Percentiles rank a stretch among this genome's conserved stretches.
Evolutionary conservation across 2,797 vertebrate species (phyloP).

Genomic region (Neoniphon sammara): DNA sequence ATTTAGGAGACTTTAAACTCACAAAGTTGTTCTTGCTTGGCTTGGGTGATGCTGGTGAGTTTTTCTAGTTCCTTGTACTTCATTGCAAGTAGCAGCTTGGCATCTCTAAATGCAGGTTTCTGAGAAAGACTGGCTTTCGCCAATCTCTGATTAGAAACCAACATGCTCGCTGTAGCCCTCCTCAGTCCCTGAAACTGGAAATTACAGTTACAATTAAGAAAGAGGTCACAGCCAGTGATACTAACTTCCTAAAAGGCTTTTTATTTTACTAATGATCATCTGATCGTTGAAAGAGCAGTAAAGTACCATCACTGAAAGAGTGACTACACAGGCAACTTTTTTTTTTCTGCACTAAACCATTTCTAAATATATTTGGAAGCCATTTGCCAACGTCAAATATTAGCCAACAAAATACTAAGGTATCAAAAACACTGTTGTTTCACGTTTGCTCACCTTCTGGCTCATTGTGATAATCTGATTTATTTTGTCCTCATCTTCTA

Average conservation of each 20-base stretch:
- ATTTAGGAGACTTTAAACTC: constrained; percentile 18
- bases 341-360: neutral
- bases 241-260: neutral
- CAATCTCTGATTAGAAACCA: constrained; percentile 62
- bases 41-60: constrained; percentile 43
- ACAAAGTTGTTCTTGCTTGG: constrained; percentile 68
- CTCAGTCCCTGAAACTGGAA: constrained; percentile 66
- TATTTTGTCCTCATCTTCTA: constrained; percentile 69
- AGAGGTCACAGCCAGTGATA: neutral
- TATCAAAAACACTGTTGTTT: neutral
- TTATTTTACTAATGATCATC: neutral
- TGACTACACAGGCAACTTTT: neutral
- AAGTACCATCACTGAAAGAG: neutral
- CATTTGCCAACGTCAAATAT: too few species aligned
- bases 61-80: constrained; percentile 67
- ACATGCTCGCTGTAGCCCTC: constrained; percentile 40
- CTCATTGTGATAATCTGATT: constrained; percentile 49
- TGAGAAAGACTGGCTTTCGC: constrained; percentile 63
- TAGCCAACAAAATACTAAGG: too few species aligned
- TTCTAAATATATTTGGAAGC: too few species aligned
- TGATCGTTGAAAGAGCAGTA: neutral
- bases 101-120: constrained; percentile 58
- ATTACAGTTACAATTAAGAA: neutral
- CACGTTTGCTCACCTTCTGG: constrained; percentile 58
- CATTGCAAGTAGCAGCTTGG: constrained; percentile 63